Percentiles rank a stretch among this genome's conserved stretches.
These are phyloP conservation scores for Paratilapia polleni DNA, from an alignment of 2,113 vertebrate species.

Conservation along the genomic window DNA sequence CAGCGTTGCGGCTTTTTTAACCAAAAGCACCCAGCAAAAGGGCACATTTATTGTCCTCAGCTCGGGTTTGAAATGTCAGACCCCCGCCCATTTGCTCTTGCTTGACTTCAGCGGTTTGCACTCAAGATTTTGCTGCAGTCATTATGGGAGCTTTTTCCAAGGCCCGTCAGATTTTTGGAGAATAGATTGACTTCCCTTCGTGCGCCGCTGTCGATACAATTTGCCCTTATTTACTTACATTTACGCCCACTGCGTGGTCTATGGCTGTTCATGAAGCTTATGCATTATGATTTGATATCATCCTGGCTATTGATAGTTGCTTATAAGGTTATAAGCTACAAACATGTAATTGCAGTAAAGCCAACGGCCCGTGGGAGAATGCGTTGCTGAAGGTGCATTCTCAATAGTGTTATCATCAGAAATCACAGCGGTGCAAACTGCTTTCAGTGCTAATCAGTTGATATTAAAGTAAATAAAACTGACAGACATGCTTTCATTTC, in stretches of 20 bases:
- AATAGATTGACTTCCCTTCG: slow-evolving; percentile 23
- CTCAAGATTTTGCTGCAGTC: slow-evolving; percentile 42
- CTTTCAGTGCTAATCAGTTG: neutral
- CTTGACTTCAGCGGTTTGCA: neutral
- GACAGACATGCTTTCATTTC: neutral
- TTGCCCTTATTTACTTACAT: neutral
- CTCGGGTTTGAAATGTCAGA: slow-evolving; percentile 24
- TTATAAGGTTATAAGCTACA: neutral
- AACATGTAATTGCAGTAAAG: slow-evolving; percentile 24
- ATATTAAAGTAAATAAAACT: too few relatives aligned
- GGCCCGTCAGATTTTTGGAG: slow-evolving; percentile 32
- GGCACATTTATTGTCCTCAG: slow-evolving; percentile 68
- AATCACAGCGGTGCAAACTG: neutral
- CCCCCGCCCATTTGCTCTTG: slow-evolving; percentile 18
- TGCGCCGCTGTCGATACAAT: neutral
- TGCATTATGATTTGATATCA: neutral
- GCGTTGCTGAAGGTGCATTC: slow-evolving; percentile 30
- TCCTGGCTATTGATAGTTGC: neutral
- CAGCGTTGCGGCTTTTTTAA: slow-evolving; percentile 59
- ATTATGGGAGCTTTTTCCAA: slow-evolving; percentile 12
- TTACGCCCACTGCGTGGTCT: neutral
- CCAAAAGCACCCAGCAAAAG: slow-evolving; percentile 22
- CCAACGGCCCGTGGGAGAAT: slow-evolving; percentile 5
- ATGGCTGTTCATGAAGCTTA: neutral
- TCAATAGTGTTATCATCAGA: slow-evolving; percentile 6